Base-by-base conservation (phyloP, 2,888 invertebrate genomes). In the Gerris lacustris region DNA sequence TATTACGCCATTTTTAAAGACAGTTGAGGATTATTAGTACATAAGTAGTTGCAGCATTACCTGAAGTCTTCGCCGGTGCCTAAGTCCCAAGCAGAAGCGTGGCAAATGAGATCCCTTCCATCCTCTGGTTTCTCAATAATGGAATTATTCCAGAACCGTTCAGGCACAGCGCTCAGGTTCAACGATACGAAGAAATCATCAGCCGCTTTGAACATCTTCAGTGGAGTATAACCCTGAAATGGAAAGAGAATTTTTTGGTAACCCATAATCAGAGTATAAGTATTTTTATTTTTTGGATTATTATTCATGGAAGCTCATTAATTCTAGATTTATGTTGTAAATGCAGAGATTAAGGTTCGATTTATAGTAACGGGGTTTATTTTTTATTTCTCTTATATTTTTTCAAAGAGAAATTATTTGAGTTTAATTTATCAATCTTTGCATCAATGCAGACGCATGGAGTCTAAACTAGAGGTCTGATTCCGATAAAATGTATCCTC, bases 41-140 rank as follows among this genome's bases (percentile, higher is more conserved):
- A 2, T 31, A 31, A 4, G 1, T 31, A 2, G 31, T 31, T 31
- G 4, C 2, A 31, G 31, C 31, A 5, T 62, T 79, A 89, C 90
- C 90, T 86, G 78, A 93, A 93, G 80, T 95, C 94, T 78, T 90
- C 84, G 43, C 85, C 85, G 75, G 91, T 85, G 76, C 85, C 91
- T 78, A 94, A 93, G 80, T 94, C 93, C 90, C 93, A 94, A 69
- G 94, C 93, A 0, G 91, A 90, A 0, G 94, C 93, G 77, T 94
- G 92, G 77, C 95, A 96, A 0, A 91, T 84, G 43, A 92, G 82
- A 15, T 92, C 89, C 18, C 84, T 79, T 62, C 62, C 62, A 77
- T 88, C 88, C 0, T 80, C 80, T 0, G 92, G 92, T 77, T 93
- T 92, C 76, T 88, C 88, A 72, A 95, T 85, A 62, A 95, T 90